phyloP scores from a whole-genome alignment of 64 coral and sea anemone species.

The Actinia equina region DNA sequence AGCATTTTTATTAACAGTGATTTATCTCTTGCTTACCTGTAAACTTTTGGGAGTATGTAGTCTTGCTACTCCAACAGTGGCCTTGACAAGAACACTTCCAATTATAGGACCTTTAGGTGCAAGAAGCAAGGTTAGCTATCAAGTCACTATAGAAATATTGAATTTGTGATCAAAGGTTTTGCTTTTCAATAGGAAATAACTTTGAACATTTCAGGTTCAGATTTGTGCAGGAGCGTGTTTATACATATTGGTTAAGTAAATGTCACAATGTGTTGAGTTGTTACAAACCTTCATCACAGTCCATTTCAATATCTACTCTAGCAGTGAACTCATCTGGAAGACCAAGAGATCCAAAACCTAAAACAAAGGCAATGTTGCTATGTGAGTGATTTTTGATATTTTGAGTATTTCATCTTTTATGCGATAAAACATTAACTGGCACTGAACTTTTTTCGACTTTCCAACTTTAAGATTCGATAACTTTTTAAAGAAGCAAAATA shows the following conservation, averaged over 20 bases:
- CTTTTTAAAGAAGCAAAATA: no score
- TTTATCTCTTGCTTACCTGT: slow-evolving; percentile 19
- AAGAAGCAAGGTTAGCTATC: not conserved
- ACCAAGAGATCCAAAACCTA: slow-evolving; percentile 22
- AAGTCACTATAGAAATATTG: no score
- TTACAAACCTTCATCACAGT: slow-evolving; percentile 34
- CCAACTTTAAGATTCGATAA: no score
- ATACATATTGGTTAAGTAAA: not conserved
- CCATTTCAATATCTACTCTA: slow-evolving; percentile 84
- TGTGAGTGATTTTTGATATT: no score
- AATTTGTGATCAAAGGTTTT: no score
- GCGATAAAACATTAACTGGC: no score
- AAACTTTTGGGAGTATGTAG: slow-evolving; percentile 70
- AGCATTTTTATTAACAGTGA: not conserved
- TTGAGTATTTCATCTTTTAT: no score
- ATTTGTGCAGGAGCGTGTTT: not conserved
- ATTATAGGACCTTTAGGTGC: slow-evolving; percentile 60
- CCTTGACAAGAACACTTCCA: slow-evolving; percentile 69
- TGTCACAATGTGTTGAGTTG: not conserved
- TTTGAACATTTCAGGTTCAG: no score
- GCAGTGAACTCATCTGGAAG: slow-evolving; percentile 70
- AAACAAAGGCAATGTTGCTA: not conserved
- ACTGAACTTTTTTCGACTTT: no score
- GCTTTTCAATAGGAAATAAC: no score
- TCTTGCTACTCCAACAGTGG: slow-evolving; percentile 73